Evolutionary conservation across 2,797 vertebrate genomes (phyloP).

Genomic region (Muraenolepis orangiensis): DNA sequence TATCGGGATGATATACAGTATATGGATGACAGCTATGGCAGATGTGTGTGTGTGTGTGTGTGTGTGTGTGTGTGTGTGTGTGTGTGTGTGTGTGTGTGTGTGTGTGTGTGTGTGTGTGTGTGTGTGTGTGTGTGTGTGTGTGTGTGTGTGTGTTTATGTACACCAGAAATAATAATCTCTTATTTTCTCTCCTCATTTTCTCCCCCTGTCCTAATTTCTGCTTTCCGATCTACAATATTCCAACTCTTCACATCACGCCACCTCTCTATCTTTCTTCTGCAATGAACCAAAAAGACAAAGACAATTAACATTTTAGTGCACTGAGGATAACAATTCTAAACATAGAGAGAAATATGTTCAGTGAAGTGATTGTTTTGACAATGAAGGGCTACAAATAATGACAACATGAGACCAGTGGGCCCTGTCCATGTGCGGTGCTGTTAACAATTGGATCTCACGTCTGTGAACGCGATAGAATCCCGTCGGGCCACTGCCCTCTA

Average conservation of each 20-base stretch:
- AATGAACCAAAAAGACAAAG: not conserved
- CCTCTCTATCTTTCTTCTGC: not conserved
- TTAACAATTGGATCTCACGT: not conserved
- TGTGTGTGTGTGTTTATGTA: not conserved
- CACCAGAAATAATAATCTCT: not conserved
- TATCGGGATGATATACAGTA: not conserved
- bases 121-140: not conserved
- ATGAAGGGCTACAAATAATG: not conserved
- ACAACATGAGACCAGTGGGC: not conserved
- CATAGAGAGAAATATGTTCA: not conserved
- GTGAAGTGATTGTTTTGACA: not conserved
- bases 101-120: not conserved
- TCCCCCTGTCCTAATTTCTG: not conserved
- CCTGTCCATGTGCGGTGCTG: not conserved
- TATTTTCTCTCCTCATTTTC: not conserved
- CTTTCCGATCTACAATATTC: not conserved
- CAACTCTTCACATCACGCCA: not conserved
- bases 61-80: not conserved
- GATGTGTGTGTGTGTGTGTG: not conserved
- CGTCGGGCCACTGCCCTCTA: conserved; percentile 53
- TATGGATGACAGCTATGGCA: too few relatives aligned
- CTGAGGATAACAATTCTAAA: not conserved
- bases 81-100: too few relatives aligned
- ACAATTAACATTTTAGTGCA: not conserved
- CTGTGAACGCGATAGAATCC: not conserved